These are phyloP conservation scores for Dendrophyllia cribrosa DNA, from an alignment of 64 coral and sea anemone genomes.

Conservation along the genomic window DNA sequence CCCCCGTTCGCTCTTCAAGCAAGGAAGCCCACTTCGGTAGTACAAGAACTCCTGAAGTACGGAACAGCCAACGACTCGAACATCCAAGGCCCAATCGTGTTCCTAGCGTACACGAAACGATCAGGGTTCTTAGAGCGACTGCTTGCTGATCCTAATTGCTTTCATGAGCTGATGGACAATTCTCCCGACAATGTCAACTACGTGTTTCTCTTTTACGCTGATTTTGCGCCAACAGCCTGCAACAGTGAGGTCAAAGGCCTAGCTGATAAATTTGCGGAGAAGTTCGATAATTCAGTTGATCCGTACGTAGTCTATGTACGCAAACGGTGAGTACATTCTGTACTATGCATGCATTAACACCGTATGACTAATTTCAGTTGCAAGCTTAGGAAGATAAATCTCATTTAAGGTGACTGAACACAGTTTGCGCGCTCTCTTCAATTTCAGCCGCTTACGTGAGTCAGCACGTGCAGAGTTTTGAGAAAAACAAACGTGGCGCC, in stretches of 20 bases:
- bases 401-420: no score
- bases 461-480: no score
- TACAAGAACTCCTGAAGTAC: slow-evolving; percentile 22
- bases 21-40: background rate
- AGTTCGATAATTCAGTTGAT: background rate
- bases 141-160: slow-evolving; percentile 32
- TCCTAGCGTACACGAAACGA: slow-evolving; percentile 36
- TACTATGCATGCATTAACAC: background rate
- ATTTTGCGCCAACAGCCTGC: background rate
- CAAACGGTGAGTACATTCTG: slow-evolving; percentile 13
- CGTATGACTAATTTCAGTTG: no score
- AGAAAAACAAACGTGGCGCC: no score
- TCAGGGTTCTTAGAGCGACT: slow-evolving; percentile 64
- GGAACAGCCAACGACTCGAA: slow-evolving; percentile 12
- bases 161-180: slow-evolving; percentile 40
- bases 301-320: background rate
- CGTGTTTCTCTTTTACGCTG: slow-evolving; percentile 56
- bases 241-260: background rate
- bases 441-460: no score
- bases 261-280: background rate
- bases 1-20: slow-evolving; percentile 46
- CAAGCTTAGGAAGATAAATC: no score
- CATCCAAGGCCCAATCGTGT: slow-evolving; percentile 39
- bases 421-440: no score
- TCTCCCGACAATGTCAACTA: slow-evolving; percentile 66